A percentile compares a stretch with the other conserved stretches of the same genome.
phyloP scores from a whole-genome alignment of 2,113 vertebrate genomes.

The Arizona elegans region DNA sequence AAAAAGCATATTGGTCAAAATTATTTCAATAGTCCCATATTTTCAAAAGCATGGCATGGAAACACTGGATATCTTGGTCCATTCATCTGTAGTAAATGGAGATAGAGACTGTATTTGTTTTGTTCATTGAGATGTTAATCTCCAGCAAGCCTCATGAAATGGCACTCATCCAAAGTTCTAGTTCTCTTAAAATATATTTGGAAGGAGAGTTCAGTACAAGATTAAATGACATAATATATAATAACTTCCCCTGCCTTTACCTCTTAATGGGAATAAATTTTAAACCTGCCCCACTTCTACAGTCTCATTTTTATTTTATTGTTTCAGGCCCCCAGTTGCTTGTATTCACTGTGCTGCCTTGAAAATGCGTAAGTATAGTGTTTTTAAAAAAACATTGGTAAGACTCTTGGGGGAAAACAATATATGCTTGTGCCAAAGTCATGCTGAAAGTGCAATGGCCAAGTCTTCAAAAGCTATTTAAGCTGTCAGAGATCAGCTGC shows the following conservation, averaged over 20 bases:
- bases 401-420: not conserved
- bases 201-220: not conserved
- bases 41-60: not conserved
- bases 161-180: not conserved
- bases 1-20: not conserved
- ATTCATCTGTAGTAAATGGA: not conserved
- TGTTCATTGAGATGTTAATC: conserved; percentile 17
- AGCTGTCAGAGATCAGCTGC: not conserved
- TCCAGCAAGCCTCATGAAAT: not conserved
- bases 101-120: conserved; percentile 27
- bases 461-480: not conserved
- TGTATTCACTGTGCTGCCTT: not conserved
- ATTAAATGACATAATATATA: not conserved
- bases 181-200: not conserved
- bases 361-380: not conserved
- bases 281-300: not conserved
- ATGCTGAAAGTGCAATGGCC: not conserved
- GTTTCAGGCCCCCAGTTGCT: not conserved
- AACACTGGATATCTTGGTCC: not conserved
- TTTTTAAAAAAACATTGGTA: not conserved
- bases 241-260: not conserved
- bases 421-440: not conserved
- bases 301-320: not conserved
- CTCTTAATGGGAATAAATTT: not conserved
- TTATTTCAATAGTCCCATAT: not conserved